A percentile compares a stretch with the other conserved stretches of the same genome.
Conservation (phyloP, 1,140 invertebrate genomes). For the Arctopsyche grandis region DNA sequence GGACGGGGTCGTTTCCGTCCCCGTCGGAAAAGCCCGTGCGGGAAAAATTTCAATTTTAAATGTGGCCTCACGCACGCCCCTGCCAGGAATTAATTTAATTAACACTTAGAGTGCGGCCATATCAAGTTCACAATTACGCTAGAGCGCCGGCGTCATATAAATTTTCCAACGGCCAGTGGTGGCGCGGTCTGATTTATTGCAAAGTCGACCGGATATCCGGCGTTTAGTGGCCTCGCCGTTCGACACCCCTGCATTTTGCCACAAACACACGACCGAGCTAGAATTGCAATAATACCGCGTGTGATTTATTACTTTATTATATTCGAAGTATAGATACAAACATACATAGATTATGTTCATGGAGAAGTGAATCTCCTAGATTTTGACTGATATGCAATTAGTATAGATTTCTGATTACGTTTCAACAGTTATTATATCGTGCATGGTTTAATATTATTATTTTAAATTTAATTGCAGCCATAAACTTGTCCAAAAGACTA, state of each 20-base stretch:
- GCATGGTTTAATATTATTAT: too few species aligned
- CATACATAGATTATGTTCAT: too few species aligned
- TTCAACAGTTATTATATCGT: too few species aligned
- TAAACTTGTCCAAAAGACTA: too few species aligned
- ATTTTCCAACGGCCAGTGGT: background rate
- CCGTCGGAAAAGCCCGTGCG: background rate
- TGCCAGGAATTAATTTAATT: conserved; percentile 32
- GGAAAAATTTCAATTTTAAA: conserved; percentile 18
- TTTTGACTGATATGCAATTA: too few species aligned
- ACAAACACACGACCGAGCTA: background rate
- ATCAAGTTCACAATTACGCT: conserved; percentile 33
- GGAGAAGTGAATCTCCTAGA: too few species aligned
- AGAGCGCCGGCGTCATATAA: conserved; percentile 23
- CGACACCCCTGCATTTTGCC: background rate
- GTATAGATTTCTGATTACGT: too few species aligned
- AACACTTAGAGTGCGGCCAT: conserved; percentile 17
- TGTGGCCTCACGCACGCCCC: background rate
- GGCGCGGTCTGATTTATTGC: background rate
- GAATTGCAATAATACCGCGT: too few species aligned
- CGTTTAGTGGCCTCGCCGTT: background rate
- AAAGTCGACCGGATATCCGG: background rate
- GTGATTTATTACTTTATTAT: too few species aligned
- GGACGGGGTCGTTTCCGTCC: background rate
- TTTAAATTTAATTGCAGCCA: too few species aligned
- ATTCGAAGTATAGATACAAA: too few species aligned